Evolutionary conservation across 2,113 vertebrate genomes (phyloP), one percentile per base, ranked within the genome.

Genomic region (Pterocles gutturalis): DNA sequence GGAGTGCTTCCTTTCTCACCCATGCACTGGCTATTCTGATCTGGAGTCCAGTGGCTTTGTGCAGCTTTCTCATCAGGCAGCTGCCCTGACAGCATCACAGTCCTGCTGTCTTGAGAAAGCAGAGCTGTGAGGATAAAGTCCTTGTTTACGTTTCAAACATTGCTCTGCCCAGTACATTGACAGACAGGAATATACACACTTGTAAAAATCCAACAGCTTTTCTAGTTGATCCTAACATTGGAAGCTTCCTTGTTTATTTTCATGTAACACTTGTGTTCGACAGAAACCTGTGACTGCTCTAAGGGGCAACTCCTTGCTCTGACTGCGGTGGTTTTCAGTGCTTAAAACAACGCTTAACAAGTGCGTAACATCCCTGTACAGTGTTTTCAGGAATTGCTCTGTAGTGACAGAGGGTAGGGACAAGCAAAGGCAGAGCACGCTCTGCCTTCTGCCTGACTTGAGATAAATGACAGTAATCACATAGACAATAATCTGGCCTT

Each of bases 391-490:
- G 94, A 79, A 87, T 31, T 6, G 24, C 81, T 84, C 62, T 31
- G 89, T 16, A 24, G 90, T 3, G 2, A 9, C 91, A 61, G 71
- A 78, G 90, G 65, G 41, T 41, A 82, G 87, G 65, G 87, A 49
- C 10, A 16, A 89, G 93, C 57, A 73, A 20, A 93, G 69, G 95
- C 89, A 36, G 83, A 93, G 92, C 87, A 21, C 4, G 79, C 95
- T 91, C 86, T 48, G 75, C 88, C 86, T 92, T 96, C 96, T 95
- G 96, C 97, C 89, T 83, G 95, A 72, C 96, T 97, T 92, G 91
- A 97, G 94, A 97, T 90, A 97, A 97, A 94, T 97, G 97, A 89
- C 96, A 97, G 96, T 96, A 97, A 98, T 98, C 97, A 96, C 97
- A 94, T 3, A 95, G 97, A 92, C 81, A 69, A 70, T 86, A 67